Percentiles rank a stretch among this genome's conserved stretches.
Conservation (phyloP, 2,888 invertebrate genomes). For the Mamestra brassicae region DNA sequence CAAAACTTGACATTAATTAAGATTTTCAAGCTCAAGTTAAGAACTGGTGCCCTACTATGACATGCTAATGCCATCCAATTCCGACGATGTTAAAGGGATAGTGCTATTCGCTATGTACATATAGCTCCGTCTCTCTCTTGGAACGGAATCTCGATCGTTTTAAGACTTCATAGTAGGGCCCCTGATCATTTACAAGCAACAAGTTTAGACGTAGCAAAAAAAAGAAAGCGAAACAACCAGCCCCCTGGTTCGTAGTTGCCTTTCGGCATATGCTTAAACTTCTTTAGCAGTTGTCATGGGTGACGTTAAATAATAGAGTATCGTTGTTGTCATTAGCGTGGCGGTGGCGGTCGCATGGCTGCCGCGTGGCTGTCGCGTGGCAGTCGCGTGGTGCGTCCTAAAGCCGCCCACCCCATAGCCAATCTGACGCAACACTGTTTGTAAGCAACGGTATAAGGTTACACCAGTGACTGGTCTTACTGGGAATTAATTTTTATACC, state of each 20-base stretch:
- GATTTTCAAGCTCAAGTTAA: background rate
- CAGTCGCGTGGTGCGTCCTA: constrained; percentile 50
- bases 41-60: background rate
- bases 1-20: background rate
- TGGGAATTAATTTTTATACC: constrained; percentile 51
- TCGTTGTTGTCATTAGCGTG: constrained; percentile 65
- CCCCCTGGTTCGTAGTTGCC: background rate
- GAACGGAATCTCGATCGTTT: no score
- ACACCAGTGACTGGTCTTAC: constrained; percentile 48
- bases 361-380: constrained; percentile 67
- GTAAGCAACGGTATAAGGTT: constrained; percentile 63
- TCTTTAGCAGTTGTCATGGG: constrained; percentile 41
- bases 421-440: constrained; percentile 66
- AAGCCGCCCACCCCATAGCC: constrained; percentile 59
- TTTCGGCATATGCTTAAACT: constrained; percentile 44
- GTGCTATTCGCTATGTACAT: no score
- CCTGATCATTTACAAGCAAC: no score
- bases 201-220: no score
- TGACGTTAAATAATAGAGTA: constrained; percentile 69
- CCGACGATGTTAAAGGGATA: no score
- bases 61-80: no score
- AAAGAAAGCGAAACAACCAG: background rate
- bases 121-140: no score
- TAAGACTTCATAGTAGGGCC: no score
- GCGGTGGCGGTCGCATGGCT: constrained; percentile 63